phyloP scores from a whole-genome alignment of 2,888 invertebrate genomes.

The Falcaria lacertinaria region DNA sequence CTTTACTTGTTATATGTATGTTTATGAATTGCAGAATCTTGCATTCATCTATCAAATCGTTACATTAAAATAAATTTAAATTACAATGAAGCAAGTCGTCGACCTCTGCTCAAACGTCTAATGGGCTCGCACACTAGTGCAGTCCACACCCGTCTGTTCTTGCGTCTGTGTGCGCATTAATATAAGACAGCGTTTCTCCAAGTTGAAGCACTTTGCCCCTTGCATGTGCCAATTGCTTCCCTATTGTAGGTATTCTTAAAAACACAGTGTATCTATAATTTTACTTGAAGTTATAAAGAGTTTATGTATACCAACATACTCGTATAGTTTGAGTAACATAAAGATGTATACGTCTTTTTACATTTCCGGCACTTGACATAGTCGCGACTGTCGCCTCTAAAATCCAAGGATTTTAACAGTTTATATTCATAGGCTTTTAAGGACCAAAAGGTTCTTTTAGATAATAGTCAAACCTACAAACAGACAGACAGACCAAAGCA shows the following conservation, averaged over 20 bases:
- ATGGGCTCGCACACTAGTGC: slow-evolving; percentile 45
- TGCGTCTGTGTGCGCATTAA: slow-evolving; percentile 15
- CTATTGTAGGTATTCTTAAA: not conserved
- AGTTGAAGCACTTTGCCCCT: not conserved
- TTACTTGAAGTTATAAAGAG: not conserved
- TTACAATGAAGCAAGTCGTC: slow-evolving; percentile 70
- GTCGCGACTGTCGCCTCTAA: too few relatives aligned
- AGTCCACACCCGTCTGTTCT: slow-evolving; percentile 17
- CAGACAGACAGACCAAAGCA: too few relatives aligned
- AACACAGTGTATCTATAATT: too few relatives aligned
- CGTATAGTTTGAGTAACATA: too few relatives aligned
- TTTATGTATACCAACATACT: too few relatives aligned
- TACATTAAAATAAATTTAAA: slow-evolving; percentile 73
- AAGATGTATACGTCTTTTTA: too few relatives aligned
- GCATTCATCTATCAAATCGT: slow-evolving; percentile 59
- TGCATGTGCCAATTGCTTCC: not conserved
- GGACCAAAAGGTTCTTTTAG: too few relatives aligned
- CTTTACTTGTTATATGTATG: not conserved
- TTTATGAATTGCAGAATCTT: slow-evolving; percentile 38
- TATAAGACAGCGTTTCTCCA: slow-evolving; percentile 22
- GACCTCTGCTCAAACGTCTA: slow-evolving; percentile 53
- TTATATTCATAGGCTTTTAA: too few relatives aligned
- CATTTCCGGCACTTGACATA: too few relatives aligned
- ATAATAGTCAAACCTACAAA: too few relatives aligned
- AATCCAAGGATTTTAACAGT: too few relatives aligned